Evolutionary conservation across 2,113 vertebrate species (phyloP).

Genomic region (Myocastor coypus): DNA sequence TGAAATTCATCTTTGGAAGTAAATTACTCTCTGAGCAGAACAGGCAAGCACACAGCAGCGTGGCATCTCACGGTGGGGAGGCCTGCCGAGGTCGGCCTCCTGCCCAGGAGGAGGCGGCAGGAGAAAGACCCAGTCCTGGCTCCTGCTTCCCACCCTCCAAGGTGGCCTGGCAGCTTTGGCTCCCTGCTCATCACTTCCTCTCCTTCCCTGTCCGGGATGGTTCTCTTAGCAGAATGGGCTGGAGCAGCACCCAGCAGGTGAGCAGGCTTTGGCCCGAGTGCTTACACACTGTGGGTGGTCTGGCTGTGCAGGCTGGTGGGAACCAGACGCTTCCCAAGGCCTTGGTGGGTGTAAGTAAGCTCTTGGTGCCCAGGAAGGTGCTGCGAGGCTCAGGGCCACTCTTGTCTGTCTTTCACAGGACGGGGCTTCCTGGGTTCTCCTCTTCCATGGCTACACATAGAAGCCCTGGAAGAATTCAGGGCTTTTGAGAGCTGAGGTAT

Average conservation of each 20-base stretch:
- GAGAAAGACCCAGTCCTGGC: background rate
- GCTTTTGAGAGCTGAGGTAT: background rate
- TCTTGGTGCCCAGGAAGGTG: background rate
- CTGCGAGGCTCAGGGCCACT: background rate
- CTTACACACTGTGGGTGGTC: background rate
- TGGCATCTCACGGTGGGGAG: background rate
- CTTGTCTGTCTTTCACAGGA: background rate
- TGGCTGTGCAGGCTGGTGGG: background rate
- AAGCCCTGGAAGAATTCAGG: background rate
- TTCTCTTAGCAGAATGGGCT: background rate
- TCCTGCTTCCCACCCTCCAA: background rate
- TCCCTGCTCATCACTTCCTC: background rate
- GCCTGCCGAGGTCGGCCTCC: slow-evolving; percentile 12
- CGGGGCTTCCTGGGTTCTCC: background rate
- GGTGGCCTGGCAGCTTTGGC: background rate
- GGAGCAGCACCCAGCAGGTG: background rate
- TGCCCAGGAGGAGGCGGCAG: background rate
- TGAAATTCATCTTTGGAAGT: slow-evolving; percentile 66
- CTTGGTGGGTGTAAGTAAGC: background rate
- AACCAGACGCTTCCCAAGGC: background rate
- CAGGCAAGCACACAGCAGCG: background rate
- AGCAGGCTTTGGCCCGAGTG: background rate
- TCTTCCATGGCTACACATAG: background rate
- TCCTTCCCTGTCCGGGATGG: background rate
- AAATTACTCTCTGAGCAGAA: slow-evolving; percentile 50